phyloP scores from a whole-genome alignment of 2,113 vertebrate species.

The Esox niger region DNA sequence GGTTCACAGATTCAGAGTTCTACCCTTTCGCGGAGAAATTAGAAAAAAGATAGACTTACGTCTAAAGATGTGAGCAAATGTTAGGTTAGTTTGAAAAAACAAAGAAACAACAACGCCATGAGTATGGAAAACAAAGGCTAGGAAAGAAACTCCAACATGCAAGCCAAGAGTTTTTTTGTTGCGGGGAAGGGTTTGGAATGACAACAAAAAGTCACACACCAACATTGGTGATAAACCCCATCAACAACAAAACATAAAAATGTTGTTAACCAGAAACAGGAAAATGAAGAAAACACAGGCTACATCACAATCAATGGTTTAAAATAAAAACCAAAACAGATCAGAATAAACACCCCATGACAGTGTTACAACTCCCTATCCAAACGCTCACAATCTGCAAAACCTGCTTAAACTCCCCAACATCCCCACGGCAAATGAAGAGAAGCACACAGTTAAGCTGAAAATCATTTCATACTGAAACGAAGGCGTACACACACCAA shows the following conservation, averaged over 20 bases:
- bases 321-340: slow-evolving; percentile 54
- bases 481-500: slow-evolving; percentile 93
- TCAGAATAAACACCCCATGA: slow-evolving; percentile 81
- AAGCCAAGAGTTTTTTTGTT: slow-evolving; percentile 80
- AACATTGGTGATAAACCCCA: slow-evolving; percentile 80
- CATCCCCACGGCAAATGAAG: slow-evolving; percentile 86
- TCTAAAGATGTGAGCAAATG: slow-evolving; percentile 49
- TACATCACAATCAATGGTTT: slow-evolving; percentile 81
- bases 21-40: neutral
- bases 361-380: slow-evolving; percentile 81
- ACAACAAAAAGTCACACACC: slow-evolving; percentile 74
- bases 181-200: slow-evolving; percentile 66
- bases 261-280: slow-evolving; percentile 62
- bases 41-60: neutral
- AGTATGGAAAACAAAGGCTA: slow-evolving; percentile 54
- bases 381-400: slow-evolving; percentile 64
- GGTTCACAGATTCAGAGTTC: neutral
- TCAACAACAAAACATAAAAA: slow-evolving; percentile 67
- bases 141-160: slow-evolving; percentile 79
- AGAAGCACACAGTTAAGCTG: slow-evolving; percentile 98
- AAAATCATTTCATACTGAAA: slow-evolving; percentile 98
- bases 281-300: slow-evolving; percentile 67
- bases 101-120: slow-evolving; percentile 57
- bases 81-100: slow-evolving; percentile 72
- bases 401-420: slow-evolving; percentile 69